These are phyloP conservation scores for Syrmaticus mikado DNA, from an alignment of 2,113 vertebrate species.

Conservation along the genomic window DNA sequence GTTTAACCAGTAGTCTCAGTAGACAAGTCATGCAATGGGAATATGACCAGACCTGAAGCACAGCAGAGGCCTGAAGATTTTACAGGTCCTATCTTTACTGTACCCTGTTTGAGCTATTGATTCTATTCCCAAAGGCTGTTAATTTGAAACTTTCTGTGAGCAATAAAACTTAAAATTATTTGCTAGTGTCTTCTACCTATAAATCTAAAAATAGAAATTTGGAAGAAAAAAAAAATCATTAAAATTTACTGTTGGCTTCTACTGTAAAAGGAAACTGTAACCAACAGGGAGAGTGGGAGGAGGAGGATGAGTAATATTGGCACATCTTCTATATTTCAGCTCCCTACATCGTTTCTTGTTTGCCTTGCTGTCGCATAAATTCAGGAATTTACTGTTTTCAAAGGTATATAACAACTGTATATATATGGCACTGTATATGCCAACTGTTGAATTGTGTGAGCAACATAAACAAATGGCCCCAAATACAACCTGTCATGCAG, in stretches of 20 bases:
- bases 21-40: not conserved
- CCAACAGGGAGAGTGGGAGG: not conserved
- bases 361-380: slow-evolving; percentile 15
- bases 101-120: not conserved
- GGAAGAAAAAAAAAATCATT: not conserved
- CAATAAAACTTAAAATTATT: slow-evolving; percentile 20
- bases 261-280: not conserved
- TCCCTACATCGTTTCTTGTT: slow-evolving; percentile 15
- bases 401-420: not conserved
- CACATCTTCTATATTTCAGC: slow-evolving; percentile 28
- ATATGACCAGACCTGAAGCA: not conserved
- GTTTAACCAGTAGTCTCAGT: not conserved
- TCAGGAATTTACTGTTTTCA: slow-evolving; percentile 46
- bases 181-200: not conserved
- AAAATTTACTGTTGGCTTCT: not conserved
- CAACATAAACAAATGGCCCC: not conserved
- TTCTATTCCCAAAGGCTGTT: not conserved
- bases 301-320: slow-evolving; percentile 46
- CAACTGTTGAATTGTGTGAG: not conserved
- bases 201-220: slow-evolving; percentile 36
- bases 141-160: not conserved
- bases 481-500: not conserved
- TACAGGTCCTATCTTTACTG: not conserved
- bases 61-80: not conserved
- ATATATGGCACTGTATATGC: not conserved